Percentiles rank a stretch among this genome's conserved stretches.
Evolutionary conservation across 2,113 vertebrate genomes (phyloP).

Genomic region (Vireo altiloquus): DNA sequence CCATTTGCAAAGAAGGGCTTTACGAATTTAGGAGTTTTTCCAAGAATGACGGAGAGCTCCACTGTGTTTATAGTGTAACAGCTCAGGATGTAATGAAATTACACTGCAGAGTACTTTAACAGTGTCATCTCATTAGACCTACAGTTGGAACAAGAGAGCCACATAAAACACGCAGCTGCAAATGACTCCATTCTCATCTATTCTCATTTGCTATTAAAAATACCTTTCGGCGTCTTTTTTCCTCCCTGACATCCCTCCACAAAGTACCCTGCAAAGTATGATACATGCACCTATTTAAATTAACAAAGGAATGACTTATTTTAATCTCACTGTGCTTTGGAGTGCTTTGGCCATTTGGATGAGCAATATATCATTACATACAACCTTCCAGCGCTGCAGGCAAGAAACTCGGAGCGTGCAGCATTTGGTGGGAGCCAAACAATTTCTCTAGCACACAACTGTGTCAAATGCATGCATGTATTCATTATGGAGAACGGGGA

Average conservation of each 20-base stretch:
- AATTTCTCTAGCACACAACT: slow-evolving; percentile 89
- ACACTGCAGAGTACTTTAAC: slow-evolving; percentile 80
- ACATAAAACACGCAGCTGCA: slow-evolving; percentile 82
- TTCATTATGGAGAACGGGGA: slow-evolving; percentile 85
- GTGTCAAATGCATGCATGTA: slow-evolving; percentile 91
- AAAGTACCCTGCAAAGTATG: slow-evolving; percentile 91
- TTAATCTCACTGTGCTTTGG: slow-evolving; percentile 92
- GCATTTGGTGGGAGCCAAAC: slow-evolving; percentile 86
- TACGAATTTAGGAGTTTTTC: slow-evolving; percentile 77
- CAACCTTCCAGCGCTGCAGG: slow-evolving; percentile 87
- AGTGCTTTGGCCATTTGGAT: slow-evolving; percentile 87
- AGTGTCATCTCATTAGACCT: slow-evolving; percentile 83
- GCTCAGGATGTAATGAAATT: slow-evolving; percentile 85
- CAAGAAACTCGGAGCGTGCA: slow-evolving; percentile 81
- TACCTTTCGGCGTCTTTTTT: slow-evolving; percentile 92
- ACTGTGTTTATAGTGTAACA: slow-evolving; percentile 78
- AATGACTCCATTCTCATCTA: slow-evolving; percentile 85
- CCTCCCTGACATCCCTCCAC: slow-evolving; percentile 85
- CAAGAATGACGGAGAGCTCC: slow-evolving; percentile 77
- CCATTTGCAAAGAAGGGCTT: slow-evolving; percentile 69
- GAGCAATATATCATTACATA: slow-evolving; percentile 95
- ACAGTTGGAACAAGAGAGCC: slow-evolving; percentile 80
- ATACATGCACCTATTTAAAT: slow-evolving; percentile 99
- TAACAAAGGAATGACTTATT: slow-evolving; percentile 98
- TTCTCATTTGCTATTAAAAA: slow-evolving; percentile 95